Percentiles rank a stretch among this genome's conserved stretches.
Conservation (phyloP, 37 sponge, comb jelly and placozoan genomes). For the Haliclona indistincta region DNA sequence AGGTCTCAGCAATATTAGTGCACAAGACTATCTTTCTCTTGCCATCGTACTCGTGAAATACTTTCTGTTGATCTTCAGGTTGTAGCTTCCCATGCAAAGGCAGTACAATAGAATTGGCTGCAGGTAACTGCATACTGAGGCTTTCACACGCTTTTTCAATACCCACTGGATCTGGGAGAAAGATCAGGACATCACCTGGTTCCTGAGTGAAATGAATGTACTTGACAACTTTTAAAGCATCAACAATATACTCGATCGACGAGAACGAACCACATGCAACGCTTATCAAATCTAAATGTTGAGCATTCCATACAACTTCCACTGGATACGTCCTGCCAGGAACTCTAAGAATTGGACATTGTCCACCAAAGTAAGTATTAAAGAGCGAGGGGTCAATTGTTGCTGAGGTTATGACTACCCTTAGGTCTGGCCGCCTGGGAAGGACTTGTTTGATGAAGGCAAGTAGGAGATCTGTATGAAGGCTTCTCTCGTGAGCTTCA, state of each 20-base stretch:
- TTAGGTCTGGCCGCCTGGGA: slow-evolving; percentile 52
- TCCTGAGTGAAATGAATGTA: slow-evolving; percentile 31
- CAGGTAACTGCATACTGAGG: background rate
- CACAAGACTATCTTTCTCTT: slow-evolving; percentile 76
- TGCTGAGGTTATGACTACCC: slow-evolving; percentile 83
- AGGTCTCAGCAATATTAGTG: slow-evolving; percentile 92
- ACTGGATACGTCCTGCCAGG: slow-evolving; percentile 79
- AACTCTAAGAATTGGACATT: slow-evolving; percentile 41
- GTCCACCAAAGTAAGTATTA: slow-evolving; percentile 34
- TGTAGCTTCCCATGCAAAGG: slow-evolving; percentile 82
- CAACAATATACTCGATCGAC: background rate
- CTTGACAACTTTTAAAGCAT: slow-evolving; percentile 22
- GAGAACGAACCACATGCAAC: background rate
- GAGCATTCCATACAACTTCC: slow-evolving; percentile 43
- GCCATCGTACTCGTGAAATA: slow-evolving; percentile 43
- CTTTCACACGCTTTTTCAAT: slow-evolving; percentile 59
- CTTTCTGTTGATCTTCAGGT: slow-evolving; percentile 81
- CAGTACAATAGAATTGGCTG: slow-evolving; percentile 33
- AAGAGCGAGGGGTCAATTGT: slow-evolving; percentile 75
- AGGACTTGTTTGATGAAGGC: slow-evolving; percentile 63
- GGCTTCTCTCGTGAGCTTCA: slow-evolving; percentile 87
- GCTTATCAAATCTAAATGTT: background rate
- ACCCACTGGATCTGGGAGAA: slow-evolving; percentile 78
- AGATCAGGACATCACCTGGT: slow-evolving; percentile 81
- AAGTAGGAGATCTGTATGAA: slow-evolving; percentile 79